Conservation (phyloP, 1,140 invertebrate species). For the Drosophila athabasca region DNA sequence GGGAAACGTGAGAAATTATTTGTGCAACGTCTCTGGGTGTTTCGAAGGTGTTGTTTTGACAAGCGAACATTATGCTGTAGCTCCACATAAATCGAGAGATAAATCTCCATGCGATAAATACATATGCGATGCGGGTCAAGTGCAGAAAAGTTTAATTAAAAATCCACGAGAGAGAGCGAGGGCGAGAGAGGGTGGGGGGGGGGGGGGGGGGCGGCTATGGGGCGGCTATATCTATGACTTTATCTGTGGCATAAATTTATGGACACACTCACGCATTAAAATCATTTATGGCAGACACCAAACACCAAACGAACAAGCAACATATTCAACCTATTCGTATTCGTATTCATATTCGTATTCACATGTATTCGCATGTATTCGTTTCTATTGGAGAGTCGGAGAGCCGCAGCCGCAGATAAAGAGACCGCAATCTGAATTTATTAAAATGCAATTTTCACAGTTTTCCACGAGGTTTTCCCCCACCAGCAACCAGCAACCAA, state of each 20-base stretch:
- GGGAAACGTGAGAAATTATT: constrained; percentile 76
- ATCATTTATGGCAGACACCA: constrained; percentile 57
- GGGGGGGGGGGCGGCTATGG: not conserved
- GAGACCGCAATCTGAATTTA: constrained; percentile 71
- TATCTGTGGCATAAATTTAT: constrained; percentile 60
- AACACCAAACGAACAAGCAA: constrained; percentile 29
- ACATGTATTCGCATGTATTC: too few species aligned
- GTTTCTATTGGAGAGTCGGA: too few species aligned
- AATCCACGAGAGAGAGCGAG: not conserved
- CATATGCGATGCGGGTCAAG: constrained; percentile 64
- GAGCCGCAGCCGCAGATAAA: constrained; percentile 59
- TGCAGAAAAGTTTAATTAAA: constrained; percentile 72
- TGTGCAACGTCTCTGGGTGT: constrained; percentile 50
- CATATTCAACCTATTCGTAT: too few species aligned
- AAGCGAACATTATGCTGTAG: constrained; percentile 29
- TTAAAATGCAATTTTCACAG: constrained; percentile 79
- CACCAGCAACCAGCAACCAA: too few species aligned
- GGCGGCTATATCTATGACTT: too few species aligned
- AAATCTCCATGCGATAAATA: constrained; percentile 56
- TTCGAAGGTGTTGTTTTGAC: constrained; percentile 38
- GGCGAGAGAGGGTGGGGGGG: not conserved
- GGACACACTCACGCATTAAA: constrained; percentile 76
- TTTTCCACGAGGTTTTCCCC: constrained; percentile 39
- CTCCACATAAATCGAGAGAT: constrained; percentile 42
- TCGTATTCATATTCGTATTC: too few species aligned